Evolutionary conservation across 1,140 invertebrate genomes (phyloP).

Genomic region (Kradibia gibbosae): DNA sequence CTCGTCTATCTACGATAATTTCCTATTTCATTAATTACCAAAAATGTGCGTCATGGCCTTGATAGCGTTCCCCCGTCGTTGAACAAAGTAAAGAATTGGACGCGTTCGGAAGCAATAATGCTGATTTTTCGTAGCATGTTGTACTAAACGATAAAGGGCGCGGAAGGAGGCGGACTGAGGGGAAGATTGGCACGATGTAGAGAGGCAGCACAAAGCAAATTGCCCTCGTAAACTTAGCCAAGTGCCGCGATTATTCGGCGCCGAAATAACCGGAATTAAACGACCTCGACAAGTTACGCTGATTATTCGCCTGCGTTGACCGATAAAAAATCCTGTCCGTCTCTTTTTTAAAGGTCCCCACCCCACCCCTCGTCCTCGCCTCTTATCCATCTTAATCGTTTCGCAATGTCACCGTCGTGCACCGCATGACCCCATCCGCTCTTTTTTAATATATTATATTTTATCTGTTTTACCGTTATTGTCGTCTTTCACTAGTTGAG

Average conservation of each 20-base stretch:
- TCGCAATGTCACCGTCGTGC: neutral
- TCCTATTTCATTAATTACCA: slow-evolving; percentile 43
- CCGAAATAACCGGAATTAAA: slow-evolving; percentile 27
- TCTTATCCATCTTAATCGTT: neutral
- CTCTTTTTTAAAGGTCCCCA: neutral
- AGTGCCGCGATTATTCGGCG: slow-evolving; percentile 17
- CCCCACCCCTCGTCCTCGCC: neutral
- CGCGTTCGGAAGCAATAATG: neutral
- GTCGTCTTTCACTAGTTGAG: neutral
- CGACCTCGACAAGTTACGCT: slow-evolving; percentile 12
- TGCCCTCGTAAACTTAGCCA: slow-evolving; percentile 4
- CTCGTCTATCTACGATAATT: slow-evolving; percentile 3
- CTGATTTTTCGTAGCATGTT: neutral
- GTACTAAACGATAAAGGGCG: neutral
- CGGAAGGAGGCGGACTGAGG: neutral
- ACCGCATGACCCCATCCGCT: too few relatives aligned
- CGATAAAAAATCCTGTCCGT: neutral
- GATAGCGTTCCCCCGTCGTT: neutral
- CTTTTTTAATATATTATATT: neutral
- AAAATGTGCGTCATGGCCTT: neutral
- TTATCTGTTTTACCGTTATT: neutral
- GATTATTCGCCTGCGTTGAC: slow-evolving; percentile 2
- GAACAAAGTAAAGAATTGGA: neutral
- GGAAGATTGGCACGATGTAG: neutral
- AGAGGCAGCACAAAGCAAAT: neutral